Evolutionary conservation across 2,888 invertebrate species (phyloP).

Genomic region (Petrophora chlorosata): DNA sequence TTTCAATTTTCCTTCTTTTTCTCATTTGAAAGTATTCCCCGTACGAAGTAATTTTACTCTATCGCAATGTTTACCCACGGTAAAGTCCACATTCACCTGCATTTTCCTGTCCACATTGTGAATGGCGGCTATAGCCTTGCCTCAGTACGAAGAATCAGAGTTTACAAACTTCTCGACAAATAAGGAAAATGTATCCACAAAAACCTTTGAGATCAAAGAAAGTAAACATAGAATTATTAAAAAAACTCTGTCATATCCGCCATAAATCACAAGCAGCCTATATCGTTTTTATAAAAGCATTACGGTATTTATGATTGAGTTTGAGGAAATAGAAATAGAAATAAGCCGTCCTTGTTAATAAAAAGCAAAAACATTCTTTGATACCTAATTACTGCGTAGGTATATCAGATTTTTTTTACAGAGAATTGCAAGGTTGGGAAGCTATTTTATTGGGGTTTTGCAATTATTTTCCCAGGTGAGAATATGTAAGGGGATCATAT

Average conservation of each 20-base stretch:
- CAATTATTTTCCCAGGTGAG: no score
- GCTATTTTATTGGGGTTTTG: constrained; percentile 10
- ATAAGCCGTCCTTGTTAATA: neutral
- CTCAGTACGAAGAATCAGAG: constrained; percentile 11
- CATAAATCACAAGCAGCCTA: neutral
- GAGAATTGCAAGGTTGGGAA: neutral
- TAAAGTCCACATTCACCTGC: neutral
- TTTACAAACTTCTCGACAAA: constrained; percentile 11
- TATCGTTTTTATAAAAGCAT: neutral
- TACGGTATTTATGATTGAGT: no score
- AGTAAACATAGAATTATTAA: neutral
- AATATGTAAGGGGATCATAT: no score
- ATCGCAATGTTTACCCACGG: neutral
- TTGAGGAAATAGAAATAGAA: neutral
- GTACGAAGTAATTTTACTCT: neutral
- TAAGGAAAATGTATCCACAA: constrained; percentile 23
- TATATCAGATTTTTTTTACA: no score
- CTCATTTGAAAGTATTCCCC: neutral
- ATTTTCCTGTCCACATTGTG: constrained; percentile 24
- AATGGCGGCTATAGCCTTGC: constrained; percentile 11
- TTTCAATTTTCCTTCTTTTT: neutral
- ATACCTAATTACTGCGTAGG: neutral
- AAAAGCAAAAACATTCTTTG: neutral
- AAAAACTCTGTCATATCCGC: neutral
- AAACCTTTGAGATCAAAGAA: neutral